These are phyloP conservation scores for Gymnoscelis rufifasciata DNA, from an alignment of 2,888 invertebrate species.

Conservation along the genomic window DNA sequence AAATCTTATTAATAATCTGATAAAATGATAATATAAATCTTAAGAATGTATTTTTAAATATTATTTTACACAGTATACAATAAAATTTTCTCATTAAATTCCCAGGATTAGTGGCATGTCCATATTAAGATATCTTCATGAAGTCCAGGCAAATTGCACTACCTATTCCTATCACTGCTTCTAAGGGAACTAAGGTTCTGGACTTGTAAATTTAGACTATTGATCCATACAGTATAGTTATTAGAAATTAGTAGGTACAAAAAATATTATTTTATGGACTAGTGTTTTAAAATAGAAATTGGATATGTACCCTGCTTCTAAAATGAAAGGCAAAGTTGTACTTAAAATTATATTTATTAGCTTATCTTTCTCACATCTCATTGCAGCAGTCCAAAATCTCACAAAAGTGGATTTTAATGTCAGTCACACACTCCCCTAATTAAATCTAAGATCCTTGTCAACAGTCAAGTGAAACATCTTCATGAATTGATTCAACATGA, in stretches of 20 bases:
- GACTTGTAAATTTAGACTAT: no score
- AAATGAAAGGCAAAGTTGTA: conserved; percentile 27
- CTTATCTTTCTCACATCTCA: conserved; percentile 54
- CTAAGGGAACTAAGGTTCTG: no score
- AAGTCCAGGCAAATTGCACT: no score
- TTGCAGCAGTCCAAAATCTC: conserved; percentile 46
- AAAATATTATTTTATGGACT: neutral
- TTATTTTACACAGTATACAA: no score
- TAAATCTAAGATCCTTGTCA: conserved; percentile 40
- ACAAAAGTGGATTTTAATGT: conserved; percentile 36
- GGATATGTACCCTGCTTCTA: neutral
- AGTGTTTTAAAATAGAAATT: neutral
- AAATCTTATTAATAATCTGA: no score
- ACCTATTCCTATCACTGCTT: no score
- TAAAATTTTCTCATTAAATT: no score
- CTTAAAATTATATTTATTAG: conserved; percentile 68
- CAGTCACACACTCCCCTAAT: conserved; percentile 49
- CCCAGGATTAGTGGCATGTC: no score
- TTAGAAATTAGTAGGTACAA: neutral
- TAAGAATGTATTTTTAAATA: no score
- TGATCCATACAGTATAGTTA: no score
- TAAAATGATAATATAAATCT: no score
- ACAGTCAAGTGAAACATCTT: conserved; percentile 46
- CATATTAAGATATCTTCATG: no score
- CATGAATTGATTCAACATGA: conserved; percentile 33